Evolutionary conservation across 2,888 invertebrate genomes (phyloP).

Genomic region (Emmelina monodactyla): DNA sequence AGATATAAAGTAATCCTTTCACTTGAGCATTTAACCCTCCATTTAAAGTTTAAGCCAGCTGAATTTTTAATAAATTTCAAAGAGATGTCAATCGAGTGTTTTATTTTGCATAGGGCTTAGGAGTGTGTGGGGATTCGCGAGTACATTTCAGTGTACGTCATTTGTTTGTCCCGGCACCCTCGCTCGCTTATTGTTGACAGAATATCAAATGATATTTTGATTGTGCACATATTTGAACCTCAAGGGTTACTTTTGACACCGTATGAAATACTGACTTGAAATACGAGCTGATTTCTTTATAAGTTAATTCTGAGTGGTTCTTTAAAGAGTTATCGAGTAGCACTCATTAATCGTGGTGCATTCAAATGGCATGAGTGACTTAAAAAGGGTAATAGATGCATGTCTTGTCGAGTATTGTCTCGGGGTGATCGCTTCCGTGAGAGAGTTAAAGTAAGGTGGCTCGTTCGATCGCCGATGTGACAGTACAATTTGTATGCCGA

Average conservation of each 20-base stretch:
- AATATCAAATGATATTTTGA: constrained; percentile 53
- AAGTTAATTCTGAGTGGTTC: constrained; percentile 5
- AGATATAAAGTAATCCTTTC: constrained; percentile 47
- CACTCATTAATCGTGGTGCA: constrained; percentile 29
- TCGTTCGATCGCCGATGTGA: constrained; percentile 36
- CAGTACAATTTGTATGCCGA: constrained; percentile 49
- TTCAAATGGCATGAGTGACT: constrained; percentile 40
- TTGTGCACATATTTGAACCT: constrained; percentile 27
- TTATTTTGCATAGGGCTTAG: constrained; percentile 65
- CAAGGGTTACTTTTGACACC: not conserved
- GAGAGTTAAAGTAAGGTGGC: constrained; percentile 33
- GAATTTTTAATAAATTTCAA: constrained; percentile 66
- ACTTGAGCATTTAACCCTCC: constrained; percentile 56
- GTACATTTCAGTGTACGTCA: constrained; percentile 64
- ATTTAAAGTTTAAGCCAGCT: constrained; percentile 53
- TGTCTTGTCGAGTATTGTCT: constrained; percentile 59
- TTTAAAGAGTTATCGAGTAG: too few species aligned
- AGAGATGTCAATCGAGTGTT: constrained; percentile 64
- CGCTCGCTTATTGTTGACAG: constrained; percentile 49
- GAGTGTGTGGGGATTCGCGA: constrained; percentile 48
- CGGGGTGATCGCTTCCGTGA: constrained; percentile 61
- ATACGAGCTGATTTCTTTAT: too few species aligned
- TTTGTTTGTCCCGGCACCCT: constrained; percentile 40
- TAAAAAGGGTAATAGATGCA: constrained; percentile 60
- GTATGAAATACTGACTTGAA: not conserved